A percentile compares a stretch with the other conserved stretches of the same genome.
These are phyloP conservation scores for Siniperca scherzeri DNA, from an alignment of 2,797 vertebrate genomes.

Conservation along the genomic window DNA sequence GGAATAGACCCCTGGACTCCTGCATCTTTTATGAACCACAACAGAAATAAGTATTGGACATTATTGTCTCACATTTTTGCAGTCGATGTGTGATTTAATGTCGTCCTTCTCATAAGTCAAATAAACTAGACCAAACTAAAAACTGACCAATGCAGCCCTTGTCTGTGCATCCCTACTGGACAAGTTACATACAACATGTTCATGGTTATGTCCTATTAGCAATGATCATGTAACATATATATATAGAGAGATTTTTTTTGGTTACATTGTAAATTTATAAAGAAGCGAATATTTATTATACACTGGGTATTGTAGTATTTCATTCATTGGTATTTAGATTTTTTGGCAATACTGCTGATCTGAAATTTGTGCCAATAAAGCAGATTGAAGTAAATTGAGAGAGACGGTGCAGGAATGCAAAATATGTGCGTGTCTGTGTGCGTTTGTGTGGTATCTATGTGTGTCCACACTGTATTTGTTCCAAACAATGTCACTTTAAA, in stretches of 20 bases:
- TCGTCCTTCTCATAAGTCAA: background rate
- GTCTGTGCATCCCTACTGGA: too few relatives aligned
- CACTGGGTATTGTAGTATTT: background rate
- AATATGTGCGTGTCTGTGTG: slow-evolving; percentile 4
- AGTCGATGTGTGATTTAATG: background rate
- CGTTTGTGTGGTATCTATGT: background rate
- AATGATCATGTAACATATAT: too few relatives aligned
- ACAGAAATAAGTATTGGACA: background rate
- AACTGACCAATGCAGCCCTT: too few relatives aligned
- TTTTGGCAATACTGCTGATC: background rate
- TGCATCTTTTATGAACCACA: too few relatives aligned
- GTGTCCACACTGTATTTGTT: slow-evolving; percentile 1
- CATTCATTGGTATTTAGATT: slow-evolving; percentile 9
- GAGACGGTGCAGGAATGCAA: background rate
- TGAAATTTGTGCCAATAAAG: slow-evolving; percentile 5
- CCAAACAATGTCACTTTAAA: slow-evolving; percentile 29
- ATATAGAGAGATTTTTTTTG: background rate
- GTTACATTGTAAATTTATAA: background rate
- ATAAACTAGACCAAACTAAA: background rate
- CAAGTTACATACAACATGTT: too few relatives aligned
- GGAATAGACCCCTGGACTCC: too few relatives aligned
- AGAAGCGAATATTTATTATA: background rate
- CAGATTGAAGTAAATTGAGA: slow-evolving; percentile 5
- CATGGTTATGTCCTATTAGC: too few relatives aligned
- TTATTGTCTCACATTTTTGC: background rate